Evolutionary conservation across 2,888 invertebrate genomes (phyloP).

Genomic region (Hydraecia micacea): DNA sequence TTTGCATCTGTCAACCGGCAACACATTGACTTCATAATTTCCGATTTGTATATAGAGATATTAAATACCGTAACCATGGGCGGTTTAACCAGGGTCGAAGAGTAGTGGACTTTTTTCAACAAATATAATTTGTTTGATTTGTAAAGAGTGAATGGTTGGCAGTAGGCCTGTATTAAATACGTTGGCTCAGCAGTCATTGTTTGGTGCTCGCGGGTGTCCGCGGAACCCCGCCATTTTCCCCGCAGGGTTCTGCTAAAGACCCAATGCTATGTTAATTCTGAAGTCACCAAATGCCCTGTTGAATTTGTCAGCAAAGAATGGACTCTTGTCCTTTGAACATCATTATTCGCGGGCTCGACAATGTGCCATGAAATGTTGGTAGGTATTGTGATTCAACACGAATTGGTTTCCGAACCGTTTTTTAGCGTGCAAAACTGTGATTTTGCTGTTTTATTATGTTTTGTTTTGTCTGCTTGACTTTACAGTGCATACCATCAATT

Average conservation of each 20-base stretch:
- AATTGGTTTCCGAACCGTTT: slow-evolving; percentile 13
- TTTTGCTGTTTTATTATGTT: background rate
- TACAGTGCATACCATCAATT: background rate
- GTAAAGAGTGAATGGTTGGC: slow-evolving; percentile 85
- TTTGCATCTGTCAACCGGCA: slow-evolving; percentile 59
- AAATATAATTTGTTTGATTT: slow-evolving; percentile 90
- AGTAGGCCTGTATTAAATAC: slow-evolving; percentile 80
- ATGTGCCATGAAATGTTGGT: slow-evolving; percentile 56
- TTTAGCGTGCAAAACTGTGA: slow-evolving; percentile 3
- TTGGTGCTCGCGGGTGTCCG: slow-evolving; percentile 85
- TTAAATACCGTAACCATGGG: slow-evolving; percentile 66
- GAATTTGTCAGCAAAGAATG: slow-evolving; percentile 79
- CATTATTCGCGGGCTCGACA: slow-evolving; percentile 73
- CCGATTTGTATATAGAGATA: slow-evolving; percentile 59
- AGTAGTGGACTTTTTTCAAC: slow-evolving; percentile 83
- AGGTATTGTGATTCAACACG: slow-evolving; percentile 47
- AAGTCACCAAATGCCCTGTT: slow-evolving; percentile 85
- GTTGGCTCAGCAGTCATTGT: slow-evolving; percentile 80
- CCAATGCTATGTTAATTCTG: slow-evolving; percentile 82
- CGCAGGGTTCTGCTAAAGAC: slow-evolving; percentile 87
- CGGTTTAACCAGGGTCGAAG: slow-evolving; percentile 73
- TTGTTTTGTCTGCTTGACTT: background rate
- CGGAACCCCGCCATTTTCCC: slow-evolving; percentile 87
- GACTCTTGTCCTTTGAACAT: slow-evolving; percentile 80
- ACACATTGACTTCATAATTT: slow-evolving; percentile 61